phyloP scores from a whole-genome alignment of 64 coral and sea anemone species.

The Platygyra sinensis region DNA sequence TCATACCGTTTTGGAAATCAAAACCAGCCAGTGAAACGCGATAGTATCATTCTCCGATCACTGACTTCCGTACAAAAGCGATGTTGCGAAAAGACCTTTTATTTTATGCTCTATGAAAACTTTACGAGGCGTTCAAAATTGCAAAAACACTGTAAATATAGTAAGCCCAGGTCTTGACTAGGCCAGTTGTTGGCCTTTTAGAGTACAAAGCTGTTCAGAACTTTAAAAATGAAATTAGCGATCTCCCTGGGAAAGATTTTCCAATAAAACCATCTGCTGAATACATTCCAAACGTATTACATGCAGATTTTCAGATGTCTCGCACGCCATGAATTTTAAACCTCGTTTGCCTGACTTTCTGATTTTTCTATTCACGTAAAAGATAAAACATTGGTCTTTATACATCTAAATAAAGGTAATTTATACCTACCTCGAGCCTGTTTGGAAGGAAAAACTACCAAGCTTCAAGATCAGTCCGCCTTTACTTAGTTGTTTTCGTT shows the following conservation, averaged over 20 bases:
- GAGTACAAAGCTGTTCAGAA: background rate
- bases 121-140: background rate
- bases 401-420: background rate
- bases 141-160: background rate
- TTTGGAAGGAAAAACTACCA: no score
- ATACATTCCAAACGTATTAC: background rate
- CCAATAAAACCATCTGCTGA: background rate
- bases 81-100: background rate
- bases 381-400: background rate
- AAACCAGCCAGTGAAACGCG: background rate
- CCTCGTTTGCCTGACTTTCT: background rate
- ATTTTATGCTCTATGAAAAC: background rate
- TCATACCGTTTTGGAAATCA: background rate
- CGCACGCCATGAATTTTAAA: slow-evolving; percentile 7
- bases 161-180: background rate
- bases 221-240: slow-evolving; percentile 24
- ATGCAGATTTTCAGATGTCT: slow-evolving; percentile 18
- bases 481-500: no score
- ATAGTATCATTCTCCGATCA: background rate
- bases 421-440: background rate
- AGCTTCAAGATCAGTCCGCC: no score
- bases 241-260: background rate
- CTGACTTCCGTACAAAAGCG: background rate
- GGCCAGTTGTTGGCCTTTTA: background rate
- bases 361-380: background rate